Evolutionary conservation across 1,140 invertebrate species (phyloP).

Genomic region (Leptinotarsa texana): DNA sequence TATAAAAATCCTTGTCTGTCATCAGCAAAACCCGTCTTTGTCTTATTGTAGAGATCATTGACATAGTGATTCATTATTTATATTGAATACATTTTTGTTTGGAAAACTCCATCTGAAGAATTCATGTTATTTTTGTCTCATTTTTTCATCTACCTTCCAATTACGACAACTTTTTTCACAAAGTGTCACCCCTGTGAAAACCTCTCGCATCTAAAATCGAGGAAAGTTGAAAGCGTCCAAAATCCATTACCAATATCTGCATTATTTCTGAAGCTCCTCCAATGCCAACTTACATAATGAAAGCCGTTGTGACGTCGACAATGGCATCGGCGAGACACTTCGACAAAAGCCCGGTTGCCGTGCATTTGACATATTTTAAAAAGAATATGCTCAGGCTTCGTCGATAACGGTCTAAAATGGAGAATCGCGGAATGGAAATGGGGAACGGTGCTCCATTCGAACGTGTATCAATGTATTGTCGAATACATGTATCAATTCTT

Average conservation of each 20-base stretch:
- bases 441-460: not conserved
- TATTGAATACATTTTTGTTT: too few species aligned
- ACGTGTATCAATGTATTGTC: not conserved
- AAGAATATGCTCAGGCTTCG: conserved; percentile 37
- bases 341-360: conserved; percentile 44
- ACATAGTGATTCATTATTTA: too few species aligned
- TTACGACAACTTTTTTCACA: not conserved
- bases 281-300: conserved; percentile 52
- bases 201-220: conserved; percentile 31
- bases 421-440: conserved; percentile 7
- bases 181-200: not conserved
- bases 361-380: conserved; percentile 53
- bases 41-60: too few species aligned
- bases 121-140: too few species aligned
- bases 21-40: too few species aligned
- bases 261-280: conserved; percentile 51
- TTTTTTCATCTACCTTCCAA: not conserved
- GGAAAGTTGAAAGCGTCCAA: conserved; percentile 46
- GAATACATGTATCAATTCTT: too few species aligned
- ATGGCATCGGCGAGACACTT: conserved; percentile 47
- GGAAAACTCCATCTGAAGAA: too few species aligned
- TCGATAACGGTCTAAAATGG: conserved; percentile 36
- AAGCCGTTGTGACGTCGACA: conserved; percentile 46
- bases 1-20: too few species aligned
- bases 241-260: conserved; percentile 54